phyloP scores from a whole-genome alignment of 1,140 invertebrate species.

The Aethina tumida region DNA sequence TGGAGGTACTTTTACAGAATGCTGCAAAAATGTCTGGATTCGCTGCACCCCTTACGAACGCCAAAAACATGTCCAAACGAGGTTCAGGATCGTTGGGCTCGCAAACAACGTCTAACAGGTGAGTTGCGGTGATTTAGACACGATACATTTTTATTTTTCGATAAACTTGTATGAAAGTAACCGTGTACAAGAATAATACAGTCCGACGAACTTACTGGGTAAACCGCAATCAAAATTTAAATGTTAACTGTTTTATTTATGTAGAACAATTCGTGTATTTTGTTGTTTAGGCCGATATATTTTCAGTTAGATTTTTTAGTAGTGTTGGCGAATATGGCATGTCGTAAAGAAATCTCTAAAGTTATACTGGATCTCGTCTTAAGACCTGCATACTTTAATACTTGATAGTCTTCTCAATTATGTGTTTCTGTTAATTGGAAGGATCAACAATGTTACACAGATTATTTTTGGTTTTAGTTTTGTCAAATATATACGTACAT shows the following conservation, averaged over 20 bases:
- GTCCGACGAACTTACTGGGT: not conserved
- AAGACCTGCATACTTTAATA: slow-evolving; percentile 10
- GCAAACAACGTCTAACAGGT: slow-evolving; percentile 34
- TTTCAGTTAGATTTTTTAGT: slow-evolving; percentile 22
- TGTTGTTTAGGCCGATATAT: slow-evolving; percentile 12
- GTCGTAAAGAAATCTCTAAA: slow-evolving; percentile 13
- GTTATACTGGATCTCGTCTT: slow-evolving; percentile 6
- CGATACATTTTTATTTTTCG: slow-evolving; percentile 3
- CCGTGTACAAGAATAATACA: not conserved
- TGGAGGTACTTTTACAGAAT: slow-evolving; percentile 35
- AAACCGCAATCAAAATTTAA: slow-evolving; percentile 6
- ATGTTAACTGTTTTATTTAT: slow-evolving; percentile 20
- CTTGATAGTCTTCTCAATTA: slow-evolving; percentile 2
- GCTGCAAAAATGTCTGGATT: slow-evolving; percentile 29
- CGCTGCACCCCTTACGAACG: slow-evolving; percentile 29
- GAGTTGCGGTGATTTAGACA: slow-evolving; percentile 13
- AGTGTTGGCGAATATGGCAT: slow-evolving; percentile 27
- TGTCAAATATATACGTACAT: too few relatives aligned
- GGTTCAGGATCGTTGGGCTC: slow-evolving; percentile 34
- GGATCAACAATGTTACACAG: too few relatives aligned
- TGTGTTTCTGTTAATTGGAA: slow-evolving; percentile 4
- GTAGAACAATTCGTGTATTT: slow-evolving; percentile 19
- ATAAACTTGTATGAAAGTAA: not conserved
- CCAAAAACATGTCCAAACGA: slow-evolving; percentile 34
- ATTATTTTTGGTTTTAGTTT: too few relatives aligned